Base-by-base conservation (phyloP, 2,797 vertebrate genomes). In the Huso huso region DNA sequence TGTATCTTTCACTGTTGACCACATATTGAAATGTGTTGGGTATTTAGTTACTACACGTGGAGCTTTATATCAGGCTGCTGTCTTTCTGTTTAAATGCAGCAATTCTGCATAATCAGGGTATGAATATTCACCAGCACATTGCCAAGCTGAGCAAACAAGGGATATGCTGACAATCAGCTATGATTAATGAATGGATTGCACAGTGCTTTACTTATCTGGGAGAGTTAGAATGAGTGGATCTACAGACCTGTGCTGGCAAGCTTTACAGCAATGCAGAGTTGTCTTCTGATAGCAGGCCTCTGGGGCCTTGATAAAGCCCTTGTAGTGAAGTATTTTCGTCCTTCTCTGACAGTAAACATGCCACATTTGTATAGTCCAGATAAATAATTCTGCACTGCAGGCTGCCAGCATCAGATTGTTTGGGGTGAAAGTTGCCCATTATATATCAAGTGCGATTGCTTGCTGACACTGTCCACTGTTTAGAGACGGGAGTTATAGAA, bases 101-200 rank as follows among this genome's bases (percentile, higher is more conserved):
- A 37, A 37, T 37, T 63, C 53, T 62, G 18, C 50, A 60, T 67
- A 71, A 71, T 67, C 62, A 64, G 55, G 18, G 51, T 57, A 37
- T 64, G 55, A 61, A 62, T 64, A 71, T 67, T 67, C 66, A 49
- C 11, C 66, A 49, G 13, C 50, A 18, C 61, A 60, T 71, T 51
- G 18, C 69, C 63, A 23, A 49, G 65, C 61, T 60, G 65, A 63
- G 62, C 61, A 70, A 66, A 60, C 53, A 57, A 71, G 69, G 58
- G 62, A 52, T 49, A 59, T 57, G 62, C 55, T 71, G 66, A 59
- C 65, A 66, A 71, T 71, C 69, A 64, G 53, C 49, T 51, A 62
- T 52, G 65, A 71, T 71, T 67, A 52, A 60, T 66, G 50, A 64
- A 37, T 49, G 12, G 48, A 62, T 60, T 65, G 66, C 65, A 59